These are phyloP conservation scores for Dermatemys mawii DNA, from an alignment of 2,113 vertebrate genomes.

Conservation along the genomic window DNA sequence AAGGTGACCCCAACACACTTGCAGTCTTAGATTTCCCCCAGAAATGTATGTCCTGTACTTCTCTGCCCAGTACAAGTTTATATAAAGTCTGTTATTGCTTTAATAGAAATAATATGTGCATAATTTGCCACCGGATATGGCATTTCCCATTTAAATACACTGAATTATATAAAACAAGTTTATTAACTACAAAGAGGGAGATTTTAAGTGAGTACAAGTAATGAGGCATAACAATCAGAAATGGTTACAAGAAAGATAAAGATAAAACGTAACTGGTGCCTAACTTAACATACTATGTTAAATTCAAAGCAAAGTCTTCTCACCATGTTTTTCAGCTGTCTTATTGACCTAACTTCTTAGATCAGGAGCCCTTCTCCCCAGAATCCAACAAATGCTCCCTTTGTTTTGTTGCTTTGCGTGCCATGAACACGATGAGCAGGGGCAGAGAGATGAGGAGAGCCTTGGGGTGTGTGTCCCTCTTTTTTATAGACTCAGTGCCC, in stretches of 20 bases:
- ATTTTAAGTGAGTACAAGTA: not conserved
- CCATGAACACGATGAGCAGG: not conserved
- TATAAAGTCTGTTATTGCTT: not conserved
- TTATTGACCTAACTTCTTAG: not conserved
- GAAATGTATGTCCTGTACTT: not conserved
- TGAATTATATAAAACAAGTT: not conserved
- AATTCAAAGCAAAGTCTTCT: not conserved
- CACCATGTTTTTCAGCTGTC: not conserved
- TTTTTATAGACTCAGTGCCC: not conserved
- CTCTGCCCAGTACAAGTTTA: not conserved
- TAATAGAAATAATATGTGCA: not conserved
- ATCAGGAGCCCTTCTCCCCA: not conserved
- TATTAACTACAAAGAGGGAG: not conserved
- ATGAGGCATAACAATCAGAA: not conserved
- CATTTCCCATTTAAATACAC: not conserved
- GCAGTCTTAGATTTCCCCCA: not conserved
- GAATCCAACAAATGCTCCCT: not conserved
- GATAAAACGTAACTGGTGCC: not conserved
- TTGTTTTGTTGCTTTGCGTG: not conserved
- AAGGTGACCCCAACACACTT: not conserved
- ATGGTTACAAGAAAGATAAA: not conserved
- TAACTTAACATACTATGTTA: not conserved
- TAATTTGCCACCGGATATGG: not conserved
- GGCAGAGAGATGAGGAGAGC: not conserved
- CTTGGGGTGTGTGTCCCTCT: not conserved